phyloP scores from a whole-genome alignment of 2,113 vertebrate genomes.

The Athene noctua region DNA sequence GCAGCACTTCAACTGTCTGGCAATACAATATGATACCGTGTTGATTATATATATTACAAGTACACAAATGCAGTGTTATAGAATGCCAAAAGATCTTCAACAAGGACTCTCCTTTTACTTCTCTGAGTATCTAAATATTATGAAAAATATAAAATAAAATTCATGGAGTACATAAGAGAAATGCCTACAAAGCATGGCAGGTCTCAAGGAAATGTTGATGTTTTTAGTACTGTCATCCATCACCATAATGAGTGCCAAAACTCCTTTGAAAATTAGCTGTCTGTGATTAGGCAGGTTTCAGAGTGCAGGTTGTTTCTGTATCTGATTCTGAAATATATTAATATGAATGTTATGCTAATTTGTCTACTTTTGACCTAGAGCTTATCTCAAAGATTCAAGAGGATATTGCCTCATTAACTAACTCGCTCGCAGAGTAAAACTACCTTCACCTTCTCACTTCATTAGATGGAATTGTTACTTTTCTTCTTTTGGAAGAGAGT shows the following conservation, averaged over 20 bases:
- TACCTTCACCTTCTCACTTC: slow-evolving; percentile 70
- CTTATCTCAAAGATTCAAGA: slow-evolving; percentile 77
- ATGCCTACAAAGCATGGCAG: slow-evolving; percentile 30
- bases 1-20: not conserved
- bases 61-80: not conserved
- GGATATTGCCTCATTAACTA: slow-evolving; percentile 75
- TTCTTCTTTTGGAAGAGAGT: slow-evolving; percentile 35
- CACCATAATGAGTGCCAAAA: slow-evolving; percentile 87
- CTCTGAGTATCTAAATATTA: slow-evolving; percentile 33
- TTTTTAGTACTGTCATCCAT: slow-evolving; percentile 81
- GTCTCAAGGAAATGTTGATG: slow-evolving; percentile 63
- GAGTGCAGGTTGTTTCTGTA: slow-evolving; percentile 71
- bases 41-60: not conserved
- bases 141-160: slow-evolving; percentile 24
- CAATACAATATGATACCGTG: not conserved
- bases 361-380: slow-evolving; percentile 78
- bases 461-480: slow-evolving; percentile 55
- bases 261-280: slow-evolving; percentile 80
- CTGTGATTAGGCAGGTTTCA: slow-evolving; percentile 84
- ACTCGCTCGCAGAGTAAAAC: slow-evolving; percentile 54
- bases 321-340: slow-evolving; percentile 75
- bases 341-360: slow-evolving; percentile 82
- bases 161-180: slow-evolving; percentile 11
- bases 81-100: not conserved
- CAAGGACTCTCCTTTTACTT: not conserved